phyloP scores from a whole-genome alignment of 2,888 invertebrate species.

The Diloba caeruleocephala region DNA sequence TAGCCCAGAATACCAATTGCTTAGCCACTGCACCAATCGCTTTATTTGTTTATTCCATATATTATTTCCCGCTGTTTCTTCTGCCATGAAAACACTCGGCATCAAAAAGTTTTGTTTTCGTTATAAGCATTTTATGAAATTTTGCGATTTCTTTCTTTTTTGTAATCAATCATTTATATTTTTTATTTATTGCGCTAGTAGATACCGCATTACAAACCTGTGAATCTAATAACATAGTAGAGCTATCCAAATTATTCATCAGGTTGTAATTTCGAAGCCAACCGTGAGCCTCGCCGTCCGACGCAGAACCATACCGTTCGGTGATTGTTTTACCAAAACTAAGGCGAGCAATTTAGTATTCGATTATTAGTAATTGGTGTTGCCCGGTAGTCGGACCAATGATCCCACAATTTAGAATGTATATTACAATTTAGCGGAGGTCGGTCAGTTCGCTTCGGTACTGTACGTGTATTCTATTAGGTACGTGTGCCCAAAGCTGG shows the following conservation, averaged over 20 bases:
- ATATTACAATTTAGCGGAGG: constrained; percentile 44
- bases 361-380: constrained; percentile 48
- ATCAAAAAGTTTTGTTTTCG: too few species aligned
- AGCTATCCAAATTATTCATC: neutral
- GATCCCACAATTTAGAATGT: constrained; percentile 37
- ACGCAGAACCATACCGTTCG: constrained; percentile 8
- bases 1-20: too few species aligned
- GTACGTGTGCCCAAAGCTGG: constrained; percentile 29
- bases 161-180: too few species aligned
- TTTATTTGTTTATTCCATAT: too few species aligned
- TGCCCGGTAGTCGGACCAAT: constrained; percentile 44
- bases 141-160: too few species aligned
- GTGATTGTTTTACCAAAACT: constrained; percentile 33
- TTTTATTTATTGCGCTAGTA: too few species aligned
- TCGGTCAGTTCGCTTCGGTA: constrained; percentile 23
- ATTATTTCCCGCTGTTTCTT: too few species aligned
- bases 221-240: neutral
- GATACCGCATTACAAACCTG: too few species aligned
- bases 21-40: too few species aligned
- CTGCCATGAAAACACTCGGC: too few species aligned
- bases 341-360: constrained; percentile 39
- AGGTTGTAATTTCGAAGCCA: neutral
- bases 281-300: neutral
- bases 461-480: constrained; percentile 24
- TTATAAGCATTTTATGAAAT: too few species aligned